phyloP scores from a whole-genome alignment of 2,888 invertebrate genomes.

The Euzophera pinguis region DNA sequence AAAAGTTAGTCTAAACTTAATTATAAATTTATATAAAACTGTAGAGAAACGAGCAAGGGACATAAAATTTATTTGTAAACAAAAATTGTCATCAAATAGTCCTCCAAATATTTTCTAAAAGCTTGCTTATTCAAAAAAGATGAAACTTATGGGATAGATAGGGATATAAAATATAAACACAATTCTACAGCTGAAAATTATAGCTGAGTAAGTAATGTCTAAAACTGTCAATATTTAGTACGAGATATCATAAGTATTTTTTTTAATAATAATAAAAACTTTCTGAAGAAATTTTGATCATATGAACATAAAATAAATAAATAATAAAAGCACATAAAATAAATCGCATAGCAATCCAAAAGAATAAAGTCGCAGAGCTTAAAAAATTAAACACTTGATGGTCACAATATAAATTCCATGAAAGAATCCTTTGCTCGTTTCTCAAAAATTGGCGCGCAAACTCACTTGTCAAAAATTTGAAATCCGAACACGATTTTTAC shows the following conservation, averaged over 20 bases:
- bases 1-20: background rate
- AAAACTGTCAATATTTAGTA: no score
- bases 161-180: background rate
- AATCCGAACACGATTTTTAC: constrained; percentile 16
- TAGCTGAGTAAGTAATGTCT: no score
- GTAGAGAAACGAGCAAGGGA: background rate
- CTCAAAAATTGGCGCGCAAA: constrained; percentile 7
- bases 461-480: constrained; percentile 33
- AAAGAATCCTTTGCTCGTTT: constrained; percentile 6
- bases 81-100: background rate
- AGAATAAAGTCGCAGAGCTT: background rate
- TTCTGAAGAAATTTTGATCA: no score
- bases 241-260: no score
- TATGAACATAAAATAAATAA: background rate
- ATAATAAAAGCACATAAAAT: background rate
- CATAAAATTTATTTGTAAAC: background rate
- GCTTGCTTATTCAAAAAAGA: background rate
- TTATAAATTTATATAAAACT: background rate
- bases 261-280: no score
- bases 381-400: background rate
- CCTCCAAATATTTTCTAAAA: no score
- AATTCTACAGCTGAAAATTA: no score
- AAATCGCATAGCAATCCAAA: background rate
- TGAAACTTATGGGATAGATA: background rate
- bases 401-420: background rate